Base-by-base conservation (phyloP, 2,888 invertebrate species). In the Drosophila subsilvestris region DNA sequence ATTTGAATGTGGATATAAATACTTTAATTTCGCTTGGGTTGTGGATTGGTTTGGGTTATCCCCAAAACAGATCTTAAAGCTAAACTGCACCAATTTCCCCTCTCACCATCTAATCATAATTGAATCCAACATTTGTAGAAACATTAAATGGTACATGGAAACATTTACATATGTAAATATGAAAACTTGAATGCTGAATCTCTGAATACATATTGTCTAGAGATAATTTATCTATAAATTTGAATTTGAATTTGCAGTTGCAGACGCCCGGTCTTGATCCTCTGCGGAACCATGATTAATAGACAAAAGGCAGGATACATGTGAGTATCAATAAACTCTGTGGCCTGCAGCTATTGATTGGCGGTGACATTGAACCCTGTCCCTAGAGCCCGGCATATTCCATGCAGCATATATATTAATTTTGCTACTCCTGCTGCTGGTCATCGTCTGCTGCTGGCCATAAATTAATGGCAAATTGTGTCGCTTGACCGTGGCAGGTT, bases 381-480 rank as follows among this genome's bases (percentile, higher is more conserved):
- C 61, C 57, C 54, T 48, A 37, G 27, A 12, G 20, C 43, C 12
- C 12, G 12, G 32, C 32, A 25, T 25, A 25, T 25, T 29, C 44
- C 63, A 25, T 59, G 70, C 53, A 63, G 53, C 44, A 67, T 67
- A 67, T 67, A 67, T 69, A 87, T 81, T 85, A 85, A 85, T 81
- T 85, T 79, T 66, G 67, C 56, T 72, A 76, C 81, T 79, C 61
- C 78, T 74, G 79, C 25, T 70, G 62, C 47, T 63, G 71, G 66
- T 50, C 57, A 59, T 50, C 57, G 72, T 49, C 56, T 72, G 82
- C 81, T 74, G 66, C 79, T 76, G 82, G 20, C 63, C 76, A 85
- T 87, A 85, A 87, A 88, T 82, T 76, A 78, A 81, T 71, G 61
- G 59, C 63, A 65, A 51, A 37, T 29, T 65, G 49, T 55, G 48